Evolutionary conservation across 2,113 vertebrate genomes (phyloP), one percentile per base, ranked within the genome.

Genomic region (Dipodomys stephensi): DNA sequence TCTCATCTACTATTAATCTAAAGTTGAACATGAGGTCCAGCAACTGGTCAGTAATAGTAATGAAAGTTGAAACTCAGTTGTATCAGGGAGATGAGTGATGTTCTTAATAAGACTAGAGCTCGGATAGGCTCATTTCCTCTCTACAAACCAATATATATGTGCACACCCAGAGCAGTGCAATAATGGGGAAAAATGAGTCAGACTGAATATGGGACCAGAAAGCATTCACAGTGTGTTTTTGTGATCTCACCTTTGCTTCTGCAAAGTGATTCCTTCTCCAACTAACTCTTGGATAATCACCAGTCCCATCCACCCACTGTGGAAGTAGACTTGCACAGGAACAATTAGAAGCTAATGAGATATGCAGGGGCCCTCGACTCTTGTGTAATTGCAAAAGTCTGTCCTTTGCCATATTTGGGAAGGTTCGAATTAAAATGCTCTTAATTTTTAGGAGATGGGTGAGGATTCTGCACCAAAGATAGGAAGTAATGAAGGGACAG

Each of bases 41-140:
- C 35, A 71, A 69, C 53, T 94, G 94, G 95, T 96, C 94, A 91
- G n/a, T 46, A 68, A 81, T 85, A 90, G 90, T 93, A 94, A 96
- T 97, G 95, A 97, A 95, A 95, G 90, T 64, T 77, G 93, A 94
- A 93, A 88, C 46, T 92, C 72, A 44, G 64, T 20, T 88, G 92
- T 72, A n/a, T 65, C 25, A 80, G 74, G 35, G 78, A 91, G 90
- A 90, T 95, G 95, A 97, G 81, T 93, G 84, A 96, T 94, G 74
- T 73, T 92, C 76, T 90, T 96, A 93, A 97, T 95, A 96, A 94
- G 71, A 83, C 39, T n/a, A 65, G 65, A 88, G 72, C 80, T 65
- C 46, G 32, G 20, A 82, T 62, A 44, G 80, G 64, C 82, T 96
- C 78, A 73, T 88, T 94, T 90, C 72, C 72, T 93, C 53, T 79